Percentiles rank a stretch among this genome's conserved stretches.
Conservation (phyloP, 1,140 invertebrate species). For the Hesperophylax magnus region DNA sequence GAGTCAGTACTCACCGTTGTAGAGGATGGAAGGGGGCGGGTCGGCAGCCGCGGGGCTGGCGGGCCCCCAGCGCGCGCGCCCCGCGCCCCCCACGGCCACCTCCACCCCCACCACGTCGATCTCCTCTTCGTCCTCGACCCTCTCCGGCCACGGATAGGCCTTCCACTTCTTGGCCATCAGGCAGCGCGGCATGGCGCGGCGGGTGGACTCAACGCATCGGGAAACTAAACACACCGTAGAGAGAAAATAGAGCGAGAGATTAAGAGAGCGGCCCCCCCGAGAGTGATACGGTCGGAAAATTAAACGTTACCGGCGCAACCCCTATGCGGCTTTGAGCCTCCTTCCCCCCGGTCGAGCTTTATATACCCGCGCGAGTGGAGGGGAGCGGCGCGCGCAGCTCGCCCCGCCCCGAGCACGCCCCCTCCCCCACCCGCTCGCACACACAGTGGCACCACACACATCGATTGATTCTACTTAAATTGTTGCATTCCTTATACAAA, state of each 20-base stretch:
- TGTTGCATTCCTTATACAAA: slow-evolving; percentile 56
- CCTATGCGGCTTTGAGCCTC: slow-evolving; percentile 70
- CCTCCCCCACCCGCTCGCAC: slow-evolving; percentile 51
- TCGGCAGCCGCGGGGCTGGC: slow-evolving; percentile 69
- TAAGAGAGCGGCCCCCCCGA: slow-evolving; percentile 62
- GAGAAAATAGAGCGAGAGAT: slow-evolving; percentile 65
- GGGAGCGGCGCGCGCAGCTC: slow-evolving; percentile 56
- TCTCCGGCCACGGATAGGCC: slow-evolving; percentile 84
- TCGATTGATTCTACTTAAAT: slow-evolving; percentile 61
- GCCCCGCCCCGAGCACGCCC: slow-evolving; percentile 41
- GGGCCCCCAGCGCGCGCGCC: slow-evolving; percentile 67
- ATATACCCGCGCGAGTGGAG: slow-evolving; percentile 62
- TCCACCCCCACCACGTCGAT: slow-evolving; percentile 83
- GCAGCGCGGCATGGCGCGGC: slow-evolving; percentile 83
- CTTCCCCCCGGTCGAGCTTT: slow-evolving; percentile 61
- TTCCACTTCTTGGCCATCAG: slow-evolving; percentile 94
- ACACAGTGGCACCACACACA: slow-evolving; percentile 53
- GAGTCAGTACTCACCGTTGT: slow-evolving; percentile 64
- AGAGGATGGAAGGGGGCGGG: slow-evolving; percentile 68
- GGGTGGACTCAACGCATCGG: slow-evolving; percentile 68
- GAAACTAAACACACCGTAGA: slow-evolving; percentile 42
- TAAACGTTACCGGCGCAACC: slow-evolving; percentile 66
- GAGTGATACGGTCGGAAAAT: slow-evolving; percentile 66
- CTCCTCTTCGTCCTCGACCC: slow-evolving; percentile 83
- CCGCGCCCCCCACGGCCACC: slow-evolving; percentile 63